Evolutionary conservation across 2,888 invertebrate species (phyloP).

Genomic region (Candidula unifasciata): DNA sequence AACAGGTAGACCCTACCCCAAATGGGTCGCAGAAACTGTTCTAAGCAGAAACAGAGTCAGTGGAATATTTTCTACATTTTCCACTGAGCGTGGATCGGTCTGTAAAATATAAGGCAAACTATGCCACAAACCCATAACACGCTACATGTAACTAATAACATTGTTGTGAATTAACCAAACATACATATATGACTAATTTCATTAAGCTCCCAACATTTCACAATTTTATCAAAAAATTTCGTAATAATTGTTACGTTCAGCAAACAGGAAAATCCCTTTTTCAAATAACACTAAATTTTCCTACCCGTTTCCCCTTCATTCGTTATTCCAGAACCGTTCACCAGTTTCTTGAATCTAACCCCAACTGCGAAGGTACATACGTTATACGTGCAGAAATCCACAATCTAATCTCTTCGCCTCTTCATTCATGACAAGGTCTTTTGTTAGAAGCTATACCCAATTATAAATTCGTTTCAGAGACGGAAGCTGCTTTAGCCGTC

Average conservation of each 20-base stretch:
- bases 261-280: background rate
- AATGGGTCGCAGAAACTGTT: too few relatives aligned
- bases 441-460: conserved; percentile 4
- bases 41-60: too few relatives aligned
- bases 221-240: too few relatives aligned
- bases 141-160: too few relatives aligned
- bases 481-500: background rate
- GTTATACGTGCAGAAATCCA: background rate
- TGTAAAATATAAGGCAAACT: too few relatives aligned
- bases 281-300: background rate
- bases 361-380: background rate
- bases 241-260: background rate
- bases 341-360: background rate
- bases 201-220: too few relatives aligned
- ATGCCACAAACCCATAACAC: too few relatives aligned
- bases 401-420: background rate
- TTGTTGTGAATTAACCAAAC: too few relatives aligned
- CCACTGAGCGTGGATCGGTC: too few relatives aligned
- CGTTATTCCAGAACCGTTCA: background rate
- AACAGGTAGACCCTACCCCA: too few relatives aligned
- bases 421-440: conserved; percentile 12
- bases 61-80: too few relatives aligned
- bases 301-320: background rate
- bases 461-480: conserved; percentile 21
- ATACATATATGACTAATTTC: too few relatives aligned